phyloP scores from a whole-genome alignment of 2,888 invertebrate genomes.

The Apamea sordens region DNA sequence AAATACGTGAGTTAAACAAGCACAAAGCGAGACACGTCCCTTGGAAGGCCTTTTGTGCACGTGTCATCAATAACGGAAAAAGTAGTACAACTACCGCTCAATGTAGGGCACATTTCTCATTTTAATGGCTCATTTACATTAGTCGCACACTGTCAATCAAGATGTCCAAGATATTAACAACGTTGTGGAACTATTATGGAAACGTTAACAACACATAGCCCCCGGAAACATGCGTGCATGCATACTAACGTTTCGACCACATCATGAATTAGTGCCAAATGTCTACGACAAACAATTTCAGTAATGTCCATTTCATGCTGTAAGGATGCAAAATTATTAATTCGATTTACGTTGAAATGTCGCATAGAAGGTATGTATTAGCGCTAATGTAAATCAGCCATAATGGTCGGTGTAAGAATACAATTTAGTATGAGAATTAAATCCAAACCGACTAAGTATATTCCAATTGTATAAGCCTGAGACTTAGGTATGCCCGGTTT shows the following conservation, averaged over 20 bases:
- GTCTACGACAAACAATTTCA: constrained; percentile 24
- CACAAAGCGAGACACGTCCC: constrained; percentile 61
- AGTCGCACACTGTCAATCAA: constrained; percentile 6
- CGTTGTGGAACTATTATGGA: background rate
- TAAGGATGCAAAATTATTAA: constrained; percentile 10
- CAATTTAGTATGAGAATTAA: constrained; percentile 7
- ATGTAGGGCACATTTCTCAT: constrained; percentile 3
- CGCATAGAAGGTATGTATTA: background rate
- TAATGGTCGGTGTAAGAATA: background rate
- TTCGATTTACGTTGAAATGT: background rate
- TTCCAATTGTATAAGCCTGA: background rate
- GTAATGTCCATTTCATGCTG: constrained; percentile 36
- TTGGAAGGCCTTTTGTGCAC: constrained; percentile 42
- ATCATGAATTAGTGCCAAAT: constrained; percentile 2
- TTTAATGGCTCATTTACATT: constrained; percentile 51
- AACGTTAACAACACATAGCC: background rate
- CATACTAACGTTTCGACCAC: constrained; percentile 10
- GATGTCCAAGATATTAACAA: background rate
- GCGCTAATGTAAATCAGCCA: constrained; percentile 52
- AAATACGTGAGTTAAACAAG: constrained; percentile 78
- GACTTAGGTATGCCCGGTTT: constrained; percentile 24
- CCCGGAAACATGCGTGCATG: constrained; percentile 33
- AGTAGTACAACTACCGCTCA: constrained; percentile 1
- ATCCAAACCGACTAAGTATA: constrained; percentile 18
- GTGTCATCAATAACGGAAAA: constrained; percentile 20